A percentile compares a stretch with the other conserved stretches of the same genome.
These are phyloP conservation scores for Paguma larvata DNA, from an alignment of 2,797 vertebrate genomes.

Conservation along the genomic window DNA sequence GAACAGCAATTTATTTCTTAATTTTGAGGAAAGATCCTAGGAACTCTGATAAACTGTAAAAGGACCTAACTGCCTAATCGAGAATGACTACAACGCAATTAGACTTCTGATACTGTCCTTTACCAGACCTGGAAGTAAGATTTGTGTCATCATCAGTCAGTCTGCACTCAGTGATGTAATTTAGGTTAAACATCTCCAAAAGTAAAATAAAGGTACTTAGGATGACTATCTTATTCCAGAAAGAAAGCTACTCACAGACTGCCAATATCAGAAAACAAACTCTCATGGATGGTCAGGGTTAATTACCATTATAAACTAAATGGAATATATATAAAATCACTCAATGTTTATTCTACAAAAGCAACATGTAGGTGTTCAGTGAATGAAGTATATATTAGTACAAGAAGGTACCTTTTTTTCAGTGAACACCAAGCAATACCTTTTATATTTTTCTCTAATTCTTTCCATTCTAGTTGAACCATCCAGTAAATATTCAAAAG, in stretches of 20 bases:
- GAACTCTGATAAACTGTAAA: background rate
- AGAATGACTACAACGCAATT: background rate
- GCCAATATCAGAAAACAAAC: background rate
- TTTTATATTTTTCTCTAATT: background rate
- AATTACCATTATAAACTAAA: background rate
- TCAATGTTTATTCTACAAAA: background rate
- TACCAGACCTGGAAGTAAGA: background rate
- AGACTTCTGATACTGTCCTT: background rate
- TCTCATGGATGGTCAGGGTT: background rate
- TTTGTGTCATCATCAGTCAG: background rate
- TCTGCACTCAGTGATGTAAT: background rate
- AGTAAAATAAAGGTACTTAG: background rate
- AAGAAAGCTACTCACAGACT: background rate
- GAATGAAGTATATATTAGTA: background rate
- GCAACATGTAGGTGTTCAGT: background rate
- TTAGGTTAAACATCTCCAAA: background rate
- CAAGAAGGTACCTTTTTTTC: background rate
- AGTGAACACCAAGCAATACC: background rate
- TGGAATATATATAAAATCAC: background rate
- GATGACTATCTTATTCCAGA: background rate
- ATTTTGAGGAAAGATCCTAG: slow-evolving; percentile 12
- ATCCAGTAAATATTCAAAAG: background rate
- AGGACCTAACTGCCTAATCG: background rate
- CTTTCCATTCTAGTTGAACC: background rate
- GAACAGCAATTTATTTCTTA: background rate